Conservation (phyloP, 2,113 vertebrate genomes). For the Cichladusa arquata region DNA sequence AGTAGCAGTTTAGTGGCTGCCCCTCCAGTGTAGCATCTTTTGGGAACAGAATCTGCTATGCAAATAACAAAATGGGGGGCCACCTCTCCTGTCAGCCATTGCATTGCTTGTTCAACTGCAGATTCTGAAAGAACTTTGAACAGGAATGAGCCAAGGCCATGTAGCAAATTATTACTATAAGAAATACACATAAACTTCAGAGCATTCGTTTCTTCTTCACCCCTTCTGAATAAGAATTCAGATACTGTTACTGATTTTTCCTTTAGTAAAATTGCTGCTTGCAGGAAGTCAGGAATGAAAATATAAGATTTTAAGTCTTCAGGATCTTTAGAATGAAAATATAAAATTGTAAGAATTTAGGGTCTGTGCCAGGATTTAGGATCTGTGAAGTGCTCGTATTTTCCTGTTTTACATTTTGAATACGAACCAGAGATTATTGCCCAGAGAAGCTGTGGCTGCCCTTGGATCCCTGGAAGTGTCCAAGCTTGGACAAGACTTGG, state of each 20-base stretch:
- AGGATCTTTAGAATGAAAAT: background rate
- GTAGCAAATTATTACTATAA: background rate
- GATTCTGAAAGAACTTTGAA: background rate
- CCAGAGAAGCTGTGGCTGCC: background rate
- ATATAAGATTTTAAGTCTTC: background rate
- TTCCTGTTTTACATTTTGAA: background rate
- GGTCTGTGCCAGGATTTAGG: background rate
- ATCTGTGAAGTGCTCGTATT: background rate
- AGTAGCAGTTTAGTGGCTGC: background rate
- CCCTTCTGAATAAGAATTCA: background rate
- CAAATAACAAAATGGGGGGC: background rate
- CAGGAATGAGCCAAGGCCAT: background rate
- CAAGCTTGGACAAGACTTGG: background rate
- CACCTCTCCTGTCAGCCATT: background rate
- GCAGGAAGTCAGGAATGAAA: background rate
- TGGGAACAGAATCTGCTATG: background rate
- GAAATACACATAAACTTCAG: background rate
- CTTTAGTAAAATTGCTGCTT: background rate
- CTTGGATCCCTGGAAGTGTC: background rate
- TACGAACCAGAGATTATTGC: background rate
- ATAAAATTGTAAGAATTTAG: no score
- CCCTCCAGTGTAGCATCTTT: background rate
- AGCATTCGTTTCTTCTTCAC: background rate
- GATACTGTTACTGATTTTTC: background rate
- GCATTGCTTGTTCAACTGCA: background rate